Evolutionary conservation across 2,888 invertebrate species (phyloP).

Genomic region (Agriopis marginaria): DNA sequence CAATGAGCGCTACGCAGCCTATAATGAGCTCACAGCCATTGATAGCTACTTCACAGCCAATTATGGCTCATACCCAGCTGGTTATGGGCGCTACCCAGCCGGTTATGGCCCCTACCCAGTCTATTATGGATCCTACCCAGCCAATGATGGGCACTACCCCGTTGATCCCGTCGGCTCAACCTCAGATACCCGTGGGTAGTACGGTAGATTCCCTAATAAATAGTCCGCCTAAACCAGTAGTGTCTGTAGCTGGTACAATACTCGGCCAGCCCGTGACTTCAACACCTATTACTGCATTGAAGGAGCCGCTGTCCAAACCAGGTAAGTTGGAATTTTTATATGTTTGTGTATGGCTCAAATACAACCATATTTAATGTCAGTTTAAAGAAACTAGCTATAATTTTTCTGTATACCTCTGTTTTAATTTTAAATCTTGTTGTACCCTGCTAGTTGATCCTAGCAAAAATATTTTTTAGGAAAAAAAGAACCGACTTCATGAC

Average conservation of each 20-base stretch:
- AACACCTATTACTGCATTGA: conserved; percentile 73
- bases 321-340: conserved; percentile 58
- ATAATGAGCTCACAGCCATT: conserved; percentile 32
- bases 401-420: too few species aligned
- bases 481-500: too few species aligned
- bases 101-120: too few species aligned
- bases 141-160: conserved; percentile 50
- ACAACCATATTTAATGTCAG: too few species aligned
- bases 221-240: conserved; percentile 67
- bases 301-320: conserved; percentile 74
- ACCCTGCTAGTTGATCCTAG: too few species aligned
- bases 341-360: too few species aligned
- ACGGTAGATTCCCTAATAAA: conserved; percentile 62
- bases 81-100: conserved; percentile 56
- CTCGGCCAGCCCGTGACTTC: conserved; percentile 74
- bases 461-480: too few species aligned
- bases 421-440: too few species aligned
- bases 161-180: conserved; percentile 53
- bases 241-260: conserved; percentile 53
- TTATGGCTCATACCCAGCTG: conserved; percentile 40
- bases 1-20: conserved; percentile 32
- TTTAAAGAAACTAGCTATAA: too few species aligned
- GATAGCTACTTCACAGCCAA: conserved; percentile 33
- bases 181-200: conserved; percentile 57
- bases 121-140: conserved; percentile 46